A percentile compares a stretch with the other conserved stretches of the same genome.
phyloP scores from a whole-genome alignment of 2,888 invertebrate genomes.

The Molorchus minor region DNA sequence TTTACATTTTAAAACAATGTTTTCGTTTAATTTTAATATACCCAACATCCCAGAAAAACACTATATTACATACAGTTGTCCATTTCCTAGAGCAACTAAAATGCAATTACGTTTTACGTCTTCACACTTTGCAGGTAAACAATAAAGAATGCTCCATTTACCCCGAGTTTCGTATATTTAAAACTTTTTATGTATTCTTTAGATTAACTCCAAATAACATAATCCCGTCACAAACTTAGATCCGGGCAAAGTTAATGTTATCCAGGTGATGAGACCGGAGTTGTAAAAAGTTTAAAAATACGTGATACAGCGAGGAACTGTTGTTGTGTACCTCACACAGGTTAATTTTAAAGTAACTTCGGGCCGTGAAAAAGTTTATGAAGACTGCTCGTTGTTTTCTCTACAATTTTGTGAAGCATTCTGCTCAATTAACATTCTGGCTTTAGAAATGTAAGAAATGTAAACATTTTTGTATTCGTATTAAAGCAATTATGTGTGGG shows the following conservation, averaged over 20 bases:
- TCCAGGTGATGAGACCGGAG: conserved; percentile 24
- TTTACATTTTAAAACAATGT: too few relatives aligned
- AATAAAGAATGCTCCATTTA: neutral
- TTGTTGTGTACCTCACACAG: neutral
- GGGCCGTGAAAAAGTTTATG: too few relatives aligned
- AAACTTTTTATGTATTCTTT: conserved; percentile 9
- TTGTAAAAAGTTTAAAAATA: conserved; percentile 20
- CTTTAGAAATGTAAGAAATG: neutral
- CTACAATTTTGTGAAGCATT: too few relatives aligned
- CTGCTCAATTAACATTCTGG: neutral
- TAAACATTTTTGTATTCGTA: neutral
- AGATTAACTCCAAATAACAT: conserved; percentile 21
- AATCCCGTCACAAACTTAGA: conserved; percentile 23
- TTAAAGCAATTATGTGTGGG: too few relatives aligned
- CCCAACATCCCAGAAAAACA: too few relatives aligned
- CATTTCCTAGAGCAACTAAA: neutral
- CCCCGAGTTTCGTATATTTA: neutral
- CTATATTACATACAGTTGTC: neutral
- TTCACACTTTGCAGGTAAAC: neutral
- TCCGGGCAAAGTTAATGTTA: conserved; percentile 22
- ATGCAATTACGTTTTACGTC: neutral
- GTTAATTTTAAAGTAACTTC: neutral
- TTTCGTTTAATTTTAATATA: too few relatives aligned
- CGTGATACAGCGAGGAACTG: conserved; percentile 7
- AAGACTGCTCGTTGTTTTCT: too few relatives aligned